A percentile compares a stretch with the other conserved stretches of the same genome.
Evolutionary conservation across 92 coral and sea anemone species (phyloP).

Genomic region (Virgularia gustaviana): DNA sequence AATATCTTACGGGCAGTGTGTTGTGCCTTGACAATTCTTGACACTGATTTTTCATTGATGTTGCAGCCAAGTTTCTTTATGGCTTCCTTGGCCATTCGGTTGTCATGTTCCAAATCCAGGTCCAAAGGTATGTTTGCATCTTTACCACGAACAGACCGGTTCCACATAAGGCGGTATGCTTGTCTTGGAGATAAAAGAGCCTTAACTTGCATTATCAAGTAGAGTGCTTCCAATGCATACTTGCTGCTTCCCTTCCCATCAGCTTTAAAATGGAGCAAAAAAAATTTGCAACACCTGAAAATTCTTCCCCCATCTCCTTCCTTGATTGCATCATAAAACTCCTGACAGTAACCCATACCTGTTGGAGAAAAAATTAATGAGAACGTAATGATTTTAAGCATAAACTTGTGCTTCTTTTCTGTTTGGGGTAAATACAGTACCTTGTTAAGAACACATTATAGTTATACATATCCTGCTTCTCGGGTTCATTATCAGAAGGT

Average conservation of each 20-base stretch:
- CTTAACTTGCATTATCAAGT: slow-evolving; percentile 49
- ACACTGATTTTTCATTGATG: slow-evolving; percentile 22
- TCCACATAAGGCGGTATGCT: slow-evolving; percentile 52
- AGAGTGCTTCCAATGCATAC: slow-evolving; percentile 64
- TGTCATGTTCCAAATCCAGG: slow-evolving; percentile 28
- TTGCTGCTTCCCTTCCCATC: slow-evolving; percentile 44
- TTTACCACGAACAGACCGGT: slow-evolving; percentile 38
- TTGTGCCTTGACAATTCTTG: slow-evolving; percentile 37
- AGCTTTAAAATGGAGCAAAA: slow-evolving; percentile 54
- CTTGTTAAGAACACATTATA: slow-evolving; percentile 49
- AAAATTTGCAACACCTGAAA: slow-evolving; percentile 58
- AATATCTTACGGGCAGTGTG: slow-evolving; percentile 9
- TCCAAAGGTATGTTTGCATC: slow-evolving; percentile 33
- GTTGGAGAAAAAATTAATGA: too few species aligned
- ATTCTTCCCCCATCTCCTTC: slow-evolving; percentile 65
- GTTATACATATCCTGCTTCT: slow-evolving; percentile 34
- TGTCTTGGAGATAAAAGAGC: slow-evolving; percentile 51
- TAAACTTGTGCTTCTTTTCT: too few species aligned
- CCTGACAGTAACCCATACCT: slow-evolving; percentile 54
- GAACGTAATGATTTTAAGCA: too few species aligned
- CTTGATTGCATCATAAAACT: slow-evolving; percentile 54
- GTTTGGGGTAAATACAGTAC: too few species aligned
- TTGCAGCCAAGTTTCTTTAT: slow-evolving; percentile 34
- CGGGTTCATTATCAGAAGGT: slow-evolving; percentile 11
- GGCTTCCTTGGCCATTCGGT: slow-evolving; percentile 31